Evolutionary conservation across 1,140 invertebrate genomes (phyloP).

Genomic region (Pseudomyrmex cubaensis): DNA sequence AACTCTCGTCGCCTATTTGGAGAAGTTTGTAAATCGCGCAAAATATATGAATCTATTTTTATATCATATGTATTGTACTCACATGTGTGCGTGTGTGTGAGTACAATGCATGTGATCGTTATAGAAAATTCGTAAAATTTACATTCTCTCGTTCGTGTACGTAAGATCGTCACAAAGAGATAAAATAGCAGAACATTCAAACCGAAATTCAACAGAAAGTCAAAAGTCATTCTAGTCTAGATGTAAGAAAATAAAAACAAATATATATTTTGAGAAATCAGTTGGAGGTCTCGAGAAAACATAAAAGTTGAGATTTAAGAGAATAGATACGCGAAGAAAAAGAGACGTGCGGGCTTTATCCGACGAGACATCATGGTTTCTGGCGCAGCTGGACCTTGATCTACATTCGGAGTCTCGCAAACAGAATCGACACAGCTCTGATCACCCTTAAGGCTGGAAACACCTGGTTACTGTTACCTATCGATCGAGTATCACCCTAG

Average conservation of each 20-base stretch:
- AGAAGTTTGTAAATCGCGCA: slow-evolving; percentile 13
- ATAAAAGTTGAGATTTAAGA: slow-evolving; percentile 28
- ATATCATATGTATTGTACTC: slow-evolving; percentile 13
- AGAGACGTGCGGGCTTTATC: slow-evolving; percentile 22
- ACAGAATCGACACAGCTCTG: slow-evolving; percentile 67
- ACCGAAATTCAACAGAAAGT: slow-evolving; percentile 37
- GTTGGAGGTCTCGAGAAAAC: too few relatives aligned
- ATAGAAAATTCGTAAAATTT: background rate
- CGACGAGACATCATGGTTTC: slow-evolving; percentile 43
- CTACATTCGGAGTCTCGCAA: slow-evolving; percentile 62
- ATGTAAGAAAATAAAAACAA: too few relatives aligned
- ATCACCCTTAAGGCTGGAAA: slow-evolving; percentile 60
- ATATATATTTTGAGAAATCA: too few relatives aligned
- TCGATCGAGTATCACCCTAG: slow-evolving; percentile 20
- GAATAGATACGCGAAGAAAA: slow-evolving; percentile 64
- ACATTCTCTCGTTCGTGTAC: too few relatives aligned
- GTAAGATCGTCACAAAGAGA: background rate
- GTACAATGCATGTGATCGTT: slow-evolving; percentile 1
- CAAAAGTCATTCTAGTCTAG: slow-evolving; percentile 44
- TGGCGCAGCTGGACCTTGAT: slow-evolving; percentile 70
- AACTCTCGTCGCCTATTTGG: slow-evolving; percentile 8
- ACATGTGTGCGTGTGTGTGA: background rate
- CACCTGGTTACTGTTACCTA: slow-evolving; percentile 64
- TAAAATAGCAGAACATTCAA: background rate
- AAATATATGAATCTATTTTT: slow-evolving; percentile 10